Percentiles rank a stretch among this genome's conserved stretches.
Conservation (phyloP, 2,113 vertebrate genomes). For the Ophthalmolycus amberensis region DNA sequence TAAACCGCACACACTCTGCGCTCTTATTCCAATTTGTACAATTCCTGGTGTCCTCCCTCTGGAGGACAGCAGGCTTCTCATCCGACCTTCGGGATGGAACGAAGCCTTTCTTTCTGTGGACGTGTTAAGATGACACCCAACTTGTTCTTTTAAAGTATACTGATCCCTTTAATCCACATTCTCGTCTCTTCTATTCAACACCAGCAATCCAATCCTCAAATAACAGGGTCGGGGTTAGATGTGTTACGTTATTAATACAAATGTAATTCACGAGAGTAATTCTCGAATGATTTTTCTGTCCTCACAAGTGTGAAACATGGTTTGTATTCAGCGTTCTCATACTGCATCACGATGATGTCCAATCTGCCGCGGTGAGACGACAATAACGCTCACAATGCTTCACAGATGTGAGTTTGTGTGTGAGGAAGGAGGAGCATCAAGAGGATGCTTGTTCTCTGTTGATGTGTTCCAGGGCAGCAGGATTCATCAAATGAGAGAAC, state of each 20-base stretch:
- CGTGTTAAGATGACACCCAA: background rate
- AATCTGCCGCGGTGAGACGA: conserved; percentile 11
- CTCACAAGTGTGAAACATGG: conserved; percentile 12
- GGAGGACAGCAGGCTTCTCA: background rate
- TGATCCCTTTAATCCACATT: background rate
- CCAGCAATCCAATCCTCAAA: background rate
- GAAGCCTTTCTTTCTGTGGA: background rate
- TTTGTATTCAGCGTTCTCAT: conserved; percentile 27
- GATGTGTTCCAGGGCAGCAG: background rate
- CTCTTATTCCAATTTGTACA: background rate
- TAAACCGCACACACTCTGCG: background rate
- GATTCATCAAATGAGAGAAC: background rate
- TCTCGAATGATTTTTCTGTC: background rate
- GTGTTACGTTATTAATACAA: conserved; percentile 17
- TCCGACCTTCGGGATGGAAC: background rate
- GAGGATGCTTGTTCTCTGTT: background rate
- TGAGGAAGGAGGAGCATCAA: background rate
- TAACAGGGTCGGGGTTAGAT: background rate
- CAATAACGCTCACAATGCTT: background rate
- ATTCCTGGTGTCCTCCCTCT: background rate
- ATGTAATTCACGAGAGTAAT: conserved; percentile 3
- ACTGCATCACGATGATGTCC: conserved; percentile 13
- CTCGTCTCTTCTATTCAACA: background rate
- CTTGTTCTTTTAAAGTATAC: background rate
- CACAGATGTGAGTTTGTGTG: background rate